Conservation (phyloP, 2,797 vertebrate species). For the Falco cherrug region DNA sequence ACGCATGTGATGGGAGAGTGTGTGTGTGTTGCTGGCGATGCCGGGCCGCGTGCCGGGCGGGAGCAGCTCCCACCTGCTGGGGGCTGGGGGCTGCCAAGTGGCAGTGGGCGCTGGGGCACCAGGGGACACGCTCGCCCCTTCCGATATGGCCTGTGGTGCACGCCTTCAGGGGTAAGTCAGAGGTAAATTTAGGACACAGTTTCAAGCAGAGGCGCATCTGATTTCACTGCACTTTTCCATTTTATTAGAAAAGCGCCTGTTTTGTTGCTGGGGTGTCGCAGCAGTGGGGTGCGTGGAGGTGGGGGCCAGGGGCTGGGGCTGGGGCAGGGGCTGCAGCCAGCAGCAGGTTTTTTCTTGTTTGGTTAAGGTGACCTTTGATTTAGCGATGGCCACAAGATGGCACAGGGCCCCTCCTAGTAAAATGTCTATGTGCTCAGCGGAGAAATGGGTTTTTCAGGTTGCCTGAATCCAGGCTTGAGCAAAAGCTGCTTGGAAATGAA, state of each 20-base stretch:
- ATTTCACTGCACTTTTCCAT: neutral
- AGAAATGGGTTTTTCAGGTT: fast-evolving
- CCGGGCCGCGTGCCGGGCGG: neutral
- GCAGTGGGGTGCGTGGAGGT: fast-evolving
- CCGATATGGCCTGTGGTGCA: neutral
- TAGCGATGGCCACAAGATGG: neutral
- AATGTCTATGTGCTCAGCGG: fast-evolving
- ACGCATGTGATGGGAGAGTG: no score
- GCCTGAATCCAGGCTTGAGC: neutral
- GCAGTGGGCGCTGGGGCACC: neutral
- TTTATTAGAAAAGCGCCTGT: neutral
- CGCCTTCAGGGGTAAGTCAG: neutral
- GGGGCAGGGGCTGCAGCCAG: neutral
- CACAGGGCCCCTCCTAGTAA: neutral
- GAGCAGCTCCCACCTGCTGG: neutral
- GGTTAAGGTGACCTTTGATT: neutral
- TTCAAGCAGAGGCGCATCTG: neutral
- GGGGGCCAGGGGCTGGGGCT: neutral
- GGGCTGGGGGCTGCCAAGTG: fast-evolving
- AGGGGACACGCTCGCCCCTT: fast-evolving
- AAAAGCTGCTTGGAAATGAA: neutral
- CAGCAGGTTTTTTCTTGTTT: neutral
- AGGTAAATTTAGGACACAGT: neutral
- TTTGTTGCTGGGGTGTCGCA: fast-evolving
- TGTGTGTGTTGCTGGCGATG: neutral